Evolutionary conservation across 2,797 vertebrate genomes (phyloP).

Genomic region (Hippopotamyrus pictus): DNA sequence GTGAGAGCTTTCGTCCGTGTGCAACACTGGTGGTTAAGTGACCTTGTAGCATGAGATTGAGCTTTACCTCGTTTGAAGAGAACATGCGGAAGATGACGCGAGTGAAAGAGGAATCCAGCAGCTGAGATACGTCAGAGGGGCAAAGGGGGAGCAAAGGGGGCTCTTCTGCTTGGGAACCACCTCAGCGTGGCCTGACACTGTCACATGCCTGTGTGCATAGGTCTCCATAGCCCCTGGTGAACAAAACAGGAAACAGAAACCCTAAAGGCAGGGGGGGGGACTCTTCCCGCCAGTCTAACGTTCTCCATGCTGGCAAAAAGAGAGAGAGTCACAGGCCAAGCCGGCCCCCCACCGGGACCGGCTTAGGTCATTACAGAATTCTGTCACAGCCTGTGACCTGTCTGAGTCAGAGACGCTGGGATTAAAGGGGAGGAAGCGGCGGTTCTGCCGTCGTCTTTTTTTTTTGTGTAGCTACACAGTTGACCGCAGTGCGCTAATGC

Average conservation of each 20-base stretch:
- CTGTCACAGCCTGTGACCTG: conserved; percentile 66
- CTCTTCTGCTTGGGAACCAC: conserved; percentile 35
- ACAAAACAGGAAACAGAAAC: conserved; percentile 23
- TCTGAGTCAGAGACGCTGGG: conserved; percentile 45
- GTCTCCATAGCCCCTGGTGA: conserved; percentile 37
- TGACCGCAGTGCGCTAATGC: conserved; percentile 35
- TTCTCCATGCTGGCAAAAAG: not conserved
- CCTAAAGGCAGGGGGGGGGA: not conserved
- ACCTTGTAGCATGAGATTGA: not conserved
- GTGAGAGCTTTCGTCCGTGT: not conserved
- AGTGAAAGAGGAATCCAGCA: not conserved
- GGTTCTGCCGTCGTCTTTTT: conserved; percentile 46
- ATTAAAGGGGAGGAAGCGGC: conserved; percentile 59
- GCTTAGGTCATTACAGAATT: conserved; percentile 60
- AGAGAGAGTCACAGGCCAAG: not conserved
- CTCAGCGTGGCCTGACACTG: conserved; percentile 29
- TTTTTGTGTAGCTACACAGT: conserved; percentile 40
- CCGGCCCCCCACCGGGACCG: conserved; percentile 46
- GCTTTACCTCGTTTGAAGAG: not conserved
- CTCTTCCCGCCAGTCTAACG: not conserved
- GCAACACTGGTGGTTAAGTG: not conserved
- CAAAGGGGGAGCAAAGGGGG: not conserved
- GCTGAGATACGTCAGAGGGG: not conserved
- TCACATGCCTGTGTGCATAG: not conserved
- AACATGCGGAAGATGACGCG: not conserved